Evolutionary conservation across 2,113 vertebrate species (phyloP).

Genomic region (Butastur rufipennis): DNA sequence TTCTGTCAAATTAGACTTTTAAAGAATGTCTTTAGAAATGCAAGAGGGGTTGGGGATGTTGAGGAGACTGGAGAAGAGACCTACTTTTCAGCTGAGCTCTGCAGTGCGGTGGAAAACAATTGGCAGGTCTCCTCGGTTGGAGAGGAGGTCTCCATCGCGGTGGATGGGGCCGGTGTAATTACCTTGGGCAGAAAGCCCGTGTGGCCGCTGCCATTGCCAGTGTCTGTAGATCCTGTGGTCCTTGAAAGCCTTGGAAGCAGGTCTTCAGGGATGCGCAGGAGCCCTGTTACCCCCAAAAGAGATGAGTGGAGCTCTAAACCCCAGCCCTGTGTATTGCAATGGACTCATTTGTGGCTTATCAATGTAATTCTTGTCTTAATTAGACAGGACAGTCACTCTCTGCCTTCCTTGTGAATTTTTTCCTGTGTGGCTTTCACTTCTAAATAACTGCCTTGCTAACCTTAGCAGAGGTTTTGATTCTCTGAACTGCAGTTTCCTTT

Average conservation of each 20-base stretch:
- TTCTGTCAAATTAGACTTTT: constrained; percentile 32
- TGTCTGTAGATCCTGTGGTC: neutral
- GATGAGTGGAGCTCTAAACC: neutral
- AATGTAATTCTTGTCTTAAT: neutral
- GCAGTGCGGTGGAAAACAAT: no score
- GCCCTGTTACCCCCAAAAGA: neutral
- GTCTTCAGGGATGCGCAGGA: neutral
- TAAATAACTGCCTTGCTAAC: neutral
- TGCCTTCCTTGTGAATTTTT: neutral
- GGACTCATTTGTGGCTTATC: neutral
- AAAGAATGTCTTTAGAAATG: neutral
- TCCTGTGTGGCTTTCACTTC: neutral
- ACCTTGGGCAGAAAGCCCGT: neutral
- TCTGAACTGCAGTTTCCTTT: constrained; percentile 18
- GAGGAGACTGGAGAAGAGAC: neutral
- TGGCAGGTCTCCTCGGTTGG: neutral
- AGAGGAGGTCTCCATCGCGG: neutral
- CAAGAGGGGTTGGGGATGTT: neutral
- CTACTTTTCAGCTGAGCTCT: neutral
- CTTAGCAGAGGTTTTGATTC: constrained; percentile 26
- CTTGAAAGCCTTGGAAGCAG: neutral
- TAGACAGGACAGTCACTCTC: neutral
- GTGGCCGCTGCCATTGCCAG: neutral
- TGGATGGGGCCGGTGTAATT: neutral
- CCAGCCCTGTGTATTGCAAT: neutral